Conservation (phyloP, 2,888 invertebrate species). For the Ennomos quercinarius region DNA sequence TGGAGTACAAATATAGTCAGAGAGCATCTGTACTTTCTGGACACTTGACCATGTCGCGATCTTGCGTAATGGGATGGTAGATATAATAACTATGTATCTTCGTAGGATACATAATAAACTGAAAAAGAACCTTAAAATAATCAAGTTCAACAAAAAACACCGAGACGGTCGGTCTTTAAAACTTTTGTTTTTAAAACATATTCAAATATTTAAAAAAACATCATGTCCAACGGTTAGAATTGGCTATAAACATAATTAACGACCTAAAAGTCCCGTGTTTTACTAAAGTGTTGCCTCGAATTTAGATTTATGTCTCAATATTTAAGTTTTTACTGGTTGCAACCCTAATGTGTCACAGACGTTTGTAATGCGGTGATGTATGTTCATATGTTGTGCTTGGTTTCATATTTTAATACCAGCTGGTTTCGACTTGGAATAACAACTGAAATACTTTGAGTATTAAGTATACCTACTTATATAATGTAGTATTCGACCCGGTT, state of each 20-base stretch:
- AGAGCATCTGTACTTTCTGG: no score
- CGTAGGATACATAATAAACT: no score
- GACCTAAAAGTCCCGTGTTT: conserved; percentile 37
- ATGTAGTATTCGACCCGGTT: no score
- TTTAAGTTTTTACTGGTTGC: conserved; percentile 53
- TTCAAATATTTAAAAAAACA: conserved; percentile 24
- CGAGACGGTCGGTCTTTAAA: conserved; percentile 5
- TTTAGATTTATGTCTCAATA: conserved; percentile 58
- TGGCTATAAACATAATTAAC: conserved; percentile 48
- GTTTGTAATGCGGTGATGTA: conserved; percentile 36
- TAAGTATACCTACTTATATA: neutral
- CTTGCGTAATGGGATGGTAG: no score
- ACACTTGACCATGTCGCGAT: no score
- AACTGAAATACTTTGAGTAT: conserved; percentile 15
- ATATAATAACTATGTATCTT: no score
- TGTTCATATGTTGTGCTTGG: conserved; percentile 18
- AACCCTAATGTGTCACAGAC: conserved; percentile 42
- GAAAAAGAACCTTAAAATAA: no score
- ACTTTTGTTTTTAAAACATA: conserved; percentile 13
- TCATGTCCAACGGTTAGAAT: conserved; percentile 31
- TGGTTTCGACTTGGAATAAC: conserved; percentile 13
- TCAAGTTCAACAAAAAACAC: neutral
- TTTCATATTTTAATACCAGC: conserved; percentile 29
- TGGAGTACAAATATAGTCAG: no score
- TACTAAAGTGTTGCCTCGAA: conserved; percentile 42